These are phyloP conservation scores for Orthosia gothica DNA, from an alignment of 2,888 invertebrate species.

Conservation along the genomic window DNA sequence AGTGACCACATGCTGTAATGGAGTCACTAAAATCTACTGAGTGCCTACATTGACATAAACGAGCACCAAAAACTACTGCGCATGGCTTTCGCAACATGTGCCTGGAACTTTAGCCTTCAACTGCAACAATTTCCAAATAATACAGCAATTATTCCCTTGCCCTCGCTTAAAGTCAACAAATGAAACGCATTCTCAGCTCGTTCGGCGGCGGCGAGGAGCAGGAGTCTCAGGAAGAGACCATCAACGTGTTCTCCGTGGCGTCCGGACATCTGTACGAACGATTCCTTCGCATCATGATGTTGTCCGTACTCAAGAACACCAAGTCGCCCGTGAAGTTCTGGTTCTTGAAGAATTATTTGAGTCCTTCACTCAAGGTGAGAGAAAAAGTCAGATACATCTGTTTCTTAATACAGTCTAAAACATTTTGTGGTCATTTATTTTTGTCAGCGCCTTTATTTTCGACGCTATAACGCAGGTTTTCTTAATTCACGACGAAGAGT, in stretches of 20 bases:
- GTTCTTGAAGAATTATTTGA: constrained; percentile 99
- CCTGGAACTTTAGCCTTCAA: constrained; percentile 2
- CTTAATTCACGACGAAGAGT: too few relatives aligned
- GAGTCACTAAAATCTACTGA: not conserved
- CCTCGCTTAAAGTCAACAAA: constrained; percentile 49
- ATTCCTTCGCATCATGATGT: constrained; percentile 99
- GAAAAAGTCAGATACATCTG: not conserved
- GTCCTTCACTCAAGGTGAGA: constrained; percentile 97
- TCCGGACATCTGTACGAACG: constrained; percentile 99
- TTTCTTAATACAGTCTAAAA: not conserved
- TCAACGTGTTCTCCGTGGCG: constrained; percentile 99
- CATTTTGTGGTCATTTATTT: not conserved
- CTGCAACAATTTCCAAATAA: constrained; percentile 15
- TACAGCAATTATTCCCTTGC: constrained; percentile 35
- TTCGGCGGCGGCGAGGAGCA: constrained; percentile 91
- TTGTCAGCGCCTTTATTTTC: not conserved
- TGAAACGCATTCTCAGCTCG: constrained; percentile 83
- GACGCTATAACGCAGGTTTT: not conserved
- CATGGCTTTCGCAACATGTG: constrained; percentile 1
- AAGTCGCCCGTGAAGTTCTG: constrained; percentile 99
- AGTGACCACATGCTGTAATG: not conserved
- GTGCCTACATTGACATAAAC: not conserved
- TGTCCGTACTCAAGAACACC: constrained; percentile 98
- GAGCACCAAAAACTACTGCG: not conserved
- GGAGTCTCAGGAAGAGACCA: constrained; percentile 94